phyloP scores from a whole-genome alignment of 2,888 invertebrate genomes.

The Taenaris catops region DNA sequence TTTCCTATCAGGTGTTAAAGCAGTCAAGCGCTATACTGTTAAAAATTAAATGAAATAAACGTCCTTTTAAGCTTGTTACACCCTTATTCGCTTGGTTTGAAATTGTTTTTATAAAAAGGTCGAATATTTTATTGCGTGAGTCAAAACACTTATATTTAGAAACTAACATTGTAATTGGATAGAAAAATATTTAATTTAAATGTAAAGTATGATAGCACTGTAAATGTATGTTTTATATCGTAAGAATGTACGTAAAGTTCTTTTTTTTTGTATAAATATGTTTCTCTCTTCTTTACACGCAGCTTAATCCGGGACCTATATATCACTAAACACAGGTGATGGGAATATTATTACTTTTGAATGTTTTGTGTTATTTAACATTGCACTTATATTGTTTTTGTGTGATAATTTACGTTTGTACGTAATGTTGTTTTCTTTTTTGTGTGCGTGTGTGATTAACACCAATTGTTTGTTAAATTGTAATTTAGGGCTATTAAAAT shows the following conservation, averaged over 20 bases:
- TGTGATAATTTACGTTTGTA: constrained; percentile 5
- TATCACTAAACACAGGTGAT: constrained; percentile 80
- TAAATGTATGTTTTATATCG: constrained; percentile 14
- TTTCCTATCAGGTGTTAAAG: too few species aligned
- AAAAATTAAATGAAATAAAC: too few species aligned
- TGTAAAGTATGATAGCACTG: constrained; percentile 12
- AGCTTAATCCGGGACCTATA: constrained; percentile 80
- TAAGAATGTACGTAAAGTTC: constrained; percentile 25
- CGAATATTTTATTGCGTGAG: constrained; percentile 16
- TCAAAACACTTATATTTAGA: constrained; percentile 5
- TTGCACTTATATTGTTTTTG: constrained; percentile 12
- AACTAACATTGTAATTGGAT: constrained; percentile 18
- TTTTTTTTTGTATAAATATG: constrained; percentile 51
- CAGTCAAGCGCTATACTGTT: too few species aligned
- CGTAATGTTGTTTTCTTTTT: neutral
- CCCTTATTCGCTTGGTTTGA: too few species aligned
- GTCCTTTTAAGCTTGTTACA: too few species aligned
- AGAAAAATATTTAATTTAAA: constrained; percentile 6
- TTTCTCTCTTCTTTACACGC: constrained; percentile 78
- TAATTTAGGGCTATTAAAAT: too few species aligned
- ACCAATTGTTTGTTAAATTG: too few species aligned
- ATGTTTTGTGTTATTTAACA: constrained; percentile 40
- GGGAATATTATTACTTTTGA: constrained; percentile 60
- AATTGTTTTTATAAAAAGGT: too few species aligned
- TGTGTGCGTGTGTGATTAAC: too few species aligned